Evolutionary conservation across 2,888 invertebrate species (phyloP).

Genomic region (Epistrophe eligans): DNA sequence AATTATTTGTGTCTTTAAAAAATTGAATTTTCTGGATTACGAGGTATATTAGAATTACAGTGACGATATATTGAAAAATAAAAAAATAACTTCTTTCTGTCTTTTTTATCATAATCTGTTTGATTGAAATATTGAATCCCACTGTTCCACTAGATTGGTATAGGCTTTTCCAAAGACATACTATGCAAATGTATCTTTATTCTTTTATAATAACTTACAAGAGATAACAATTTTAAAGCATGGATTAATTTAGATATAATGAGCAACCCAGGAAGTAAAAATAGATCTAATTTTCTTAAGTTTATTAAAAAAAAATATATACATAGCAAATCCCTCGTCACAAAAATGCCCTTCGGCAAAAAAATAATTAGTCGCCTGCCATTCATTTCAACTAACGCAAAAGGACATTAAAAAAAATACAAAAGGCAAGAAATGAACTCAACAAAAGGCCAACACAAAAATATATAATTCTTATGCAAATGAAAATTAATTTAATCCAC

Average conservation of each 20-base stretch:
- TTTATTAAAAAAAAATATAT: neutral
- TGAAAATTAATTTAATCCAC: constrained; percentile 84
- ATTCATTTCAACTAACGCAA: constrained; percentile 67
- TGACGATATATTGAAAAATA: no score
- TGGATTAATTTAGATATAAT: constrained; percentile 14
- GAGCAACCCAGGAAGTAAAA: constrained; percentile 22
- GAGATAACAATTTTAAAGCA: constrained; percentile 15
- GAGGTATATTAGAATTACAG: no score
- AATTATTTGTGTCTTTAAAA: no score
- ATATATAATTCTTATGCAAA: constrained; percentile 82
- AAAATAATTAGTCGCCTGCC: constrained; percentile 73
- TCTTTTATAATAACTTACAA: constrained; percentile 7
- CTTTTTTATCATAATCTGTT: no score
- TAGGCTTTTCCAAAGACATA: neutral
- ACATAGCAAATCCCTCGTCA: constrained; percentile 53
- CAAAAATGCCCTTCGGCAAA: constrained; percentile 51
- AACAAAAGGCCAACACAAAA: constrained; percentile 54
- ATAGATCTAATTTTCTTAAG: neutral
- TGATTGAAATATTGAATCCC: no score
- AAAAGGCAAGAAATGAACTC: constrained; percentile 30
- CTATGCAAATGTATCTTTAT: no score
- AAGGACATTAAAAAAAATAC: constrained; percentile 61
- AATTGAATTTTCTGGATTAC: no score
- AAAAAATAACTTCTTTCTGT: no score
- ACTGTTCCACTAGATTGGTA: no score